Conservation (phyloP, 2,888 invertebrate genomes). For the Brachyopa scutellaris region DNA sequence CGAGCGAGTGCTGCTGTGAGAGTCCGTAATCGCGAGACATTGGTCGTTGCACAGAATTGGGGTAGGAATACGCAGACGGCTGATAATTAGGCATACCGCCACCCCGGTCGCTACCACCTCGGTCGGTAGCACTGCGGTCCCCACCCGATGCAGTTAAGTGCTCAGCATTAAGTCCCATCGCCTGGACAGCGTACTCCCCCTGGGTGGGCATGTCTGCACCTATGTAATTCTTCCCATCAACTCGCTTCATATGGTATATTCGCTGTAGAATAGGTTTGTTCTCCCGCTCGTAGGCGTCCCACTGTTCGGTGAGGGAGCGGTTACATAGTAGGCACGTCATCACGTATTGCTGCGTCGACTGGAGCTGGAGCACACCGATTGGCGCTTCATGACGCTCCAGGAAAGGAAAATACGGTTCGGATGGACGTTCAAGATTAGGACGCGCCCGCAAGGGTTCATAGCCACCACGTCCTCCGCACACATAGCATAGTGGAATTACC, state of each 20-base stretch:
- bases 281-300: slow-evolving; percentile 94
- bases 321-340: slow-evolving; percentile 93
- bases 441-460: slow-evolving; percentile 86
- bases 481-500: slow-evolving; percentile 84
- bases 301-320: slow-evolving; percentile 92
- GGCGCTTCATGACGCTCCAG: slow-evolving; percentile 94
- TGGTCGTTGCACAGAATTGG: slow-evolving; percentile 72
- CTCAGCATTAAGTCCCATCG: slow-evolving; percentile 89
- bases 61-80: slow-evolving; percentile 74
- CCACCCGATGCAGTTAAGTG: slow-evolving; percentile 75
- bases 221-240: slow-evolving; percentile 94
- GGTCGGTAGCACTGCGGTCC: slow-evolving; percentile 54
- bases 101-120: slow-evolving; percentile 41
- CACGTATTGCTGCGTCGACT: slow-evolving; percentile 83
- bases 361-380: slow-evolving; percentile 83
- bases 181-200: slow-evolving; percentile 95
- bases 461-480: slow-evolving; percentile 89
- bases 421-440: slow-evolving; percentile 86
- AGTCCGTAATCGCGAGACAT: slow-evolving; percentile 75
- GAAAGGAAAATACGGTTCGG: slow-evolving; percentile 95
- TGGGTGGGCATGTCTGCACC: slow-evolving; percentile 94
- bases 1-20: slow-evolving; percentile 62
- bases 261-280: slow-evolving; percentile 93
- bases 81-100: slow-evolving; percentile 51
- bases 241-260: slow-evolving; percentile 95